Evolutionary conservation across 2,797 vertebrate species (phyloP), one percentile per base, ranked within the genome.

Genomic region (Luscinia luscinia): DNA sequence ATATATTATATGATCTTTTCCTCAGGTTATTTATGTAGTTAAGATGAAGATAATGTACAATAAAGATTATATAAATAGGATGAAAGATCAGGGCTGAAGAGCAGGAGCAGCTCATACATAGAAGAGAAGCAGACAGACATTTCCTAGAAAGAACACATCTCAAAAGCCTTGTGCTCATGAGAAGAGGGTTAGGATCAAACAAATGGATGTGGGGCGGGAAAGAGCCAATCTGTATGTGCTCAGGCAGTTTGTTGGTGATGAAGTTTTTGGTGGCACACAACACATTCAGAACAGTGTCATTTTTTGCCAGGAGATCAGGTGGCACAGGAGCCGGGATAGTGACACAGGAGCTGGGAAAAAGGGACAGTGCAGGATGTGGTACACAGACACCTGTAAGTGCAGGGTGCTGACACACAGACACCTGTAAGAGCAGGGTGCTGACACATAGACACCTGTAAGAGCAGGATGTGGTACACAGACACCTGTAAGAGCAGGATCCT

Each of bases 261-360:
- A 48, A 38, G 12, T 1, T 38, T 73, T 46, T 43, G 46, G 41
- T 40, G 46, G 32, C 7, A 19, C 48, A 12, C 1, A 55, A 14
- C 17, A n/a, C 20, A 38, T 23, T 49, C 28, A 2, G 2, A 61
- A 55, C 2, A 61, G 13, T 2, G 15, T 9, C 4, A 11, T 27
- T 62, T 48, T 64, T 45, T 66, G 15, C 26, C 49, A 48, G 30
- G 45, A 58, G 43, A 22, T 18, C 4, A 12, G 43, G 19, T 23
- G 41, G 51, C 3, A 8, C 20, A 0, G 1, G n/a, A 59, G 40
- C 43, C 38, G 64, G 30, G 49, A 64, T 1, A 45, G 32, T 0
- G 14, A 30, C 0, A 1, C 0, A 11, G 1, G 12, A 66, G 40
- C 14, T 2, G 19, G 11, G 41, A 9, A 66, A n/a, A 48, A 20